Percentiles rank a stretch among this genome's conserved stretches.
phyloP scores from a whole-genome alignment of 2,113 vertebrate genomes.

The Ciconia boyciana region DNA sequence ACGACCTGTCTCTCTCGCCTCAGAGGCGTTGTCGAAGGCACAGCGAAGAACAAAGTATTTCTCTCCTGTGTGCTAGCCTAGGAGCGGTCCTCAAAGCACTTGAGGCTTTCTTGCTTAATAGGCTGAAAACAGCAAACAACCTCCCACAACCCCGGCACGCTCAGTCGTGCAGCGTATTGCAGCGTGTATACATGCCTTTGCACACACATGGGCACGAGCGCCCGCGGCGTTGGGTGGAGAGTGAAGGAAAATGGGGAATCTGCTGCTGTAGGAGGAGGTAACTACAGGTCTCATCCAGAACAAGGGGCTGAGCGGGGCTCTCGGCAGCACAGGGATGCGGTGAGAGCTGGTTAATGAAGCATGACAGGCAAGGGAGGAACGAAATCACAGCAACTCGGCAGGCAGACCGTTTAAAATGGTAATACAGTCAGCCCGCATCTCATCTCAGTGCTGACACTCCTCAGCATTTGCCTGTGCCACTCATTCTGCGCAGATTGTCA shows the following conservation, averaged over 20 bases:
- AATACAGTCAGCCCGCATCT: constrained; percentile 41
- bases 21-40: not conserved
- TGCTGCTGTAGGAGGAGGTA: not conserved
- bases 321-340: not conserved
- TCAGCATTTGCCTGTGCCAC: constrained; percentile 19
- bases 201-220: accelerated
- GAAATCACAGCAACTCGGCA: not conserved
- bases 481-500: constrained; percentile 28
- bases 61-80: not conserved
- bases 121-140: not conserved
- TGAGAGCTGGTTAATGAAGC: not conserved
- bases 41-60: not conserved
- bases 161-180: not conserved
- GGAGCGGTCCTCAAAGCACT: not conserved
- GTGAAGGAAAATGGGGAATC: not conserved
- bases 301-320: not conserved
- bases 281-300: not conserved
- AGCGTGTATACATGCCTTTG: accelerated
- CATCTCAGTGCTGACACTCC: not conserved
- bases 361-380: constrained; percentile 6
- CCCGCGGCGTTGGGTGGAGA: not conserved
- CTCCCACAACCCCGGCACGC: not conserved
- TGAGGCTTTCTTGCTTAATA: not conserved
- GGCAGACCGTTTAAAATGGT: constrained; percentile 54
- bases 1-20: not conserved